phyloP scores from a whole-genome alignment of 2,797 vertebrate species.

The Odontamblyopus rebecca region DNA sequence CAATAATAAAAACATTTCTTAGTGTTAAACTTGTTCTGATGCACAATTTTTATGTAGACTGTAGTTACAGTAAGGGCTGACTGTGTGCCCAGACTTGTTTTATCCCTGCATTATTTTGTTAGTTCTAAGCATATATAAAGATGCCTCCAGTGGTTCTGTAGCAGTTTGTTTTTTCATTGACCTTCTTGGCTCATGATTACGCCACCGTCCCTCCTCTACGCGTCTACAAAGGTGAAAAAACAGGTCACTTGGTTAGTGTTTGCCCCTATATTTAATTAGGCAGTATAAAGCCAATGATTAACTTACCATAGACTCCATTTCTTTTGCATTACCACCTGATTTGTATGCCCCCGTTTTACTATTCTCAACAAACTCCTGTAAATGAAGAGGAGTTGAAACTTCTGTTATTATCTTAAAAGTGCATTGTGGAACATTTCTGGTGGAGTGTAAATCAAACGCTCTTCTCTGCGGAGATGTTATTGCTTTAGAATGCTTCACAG shows the following conservation, averaged over 20 bases:
- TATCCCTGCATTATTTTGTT: constrained; percentile 39
- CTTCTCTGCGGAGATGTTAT: too few relatives aligned
- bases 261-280: background rate
- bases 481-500: too few relatives aligned
- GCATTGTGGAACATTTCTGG: too few relatives aligned
- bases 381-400: constrained; percentile 25
- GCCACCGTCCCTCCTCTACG: constrained; percentile 82
- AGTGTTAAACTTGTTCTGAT: constrained; percentile 17
- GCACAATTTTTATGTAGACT: background rate
- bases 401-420: too few relatives aligned
- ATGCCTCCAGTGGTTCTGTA: constrained; percentile 53
- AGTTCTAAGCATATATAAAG: constrained; percentile 67
- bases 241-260: background rate
- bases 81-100: constrained; percentile 11
- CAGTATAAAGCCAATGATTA: background rate
- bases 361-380: constrained; percentile 93
- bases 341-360: constrained; percentile 80
- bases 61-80: constrained; percentile 7
- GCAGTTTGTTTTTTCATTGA: constrained; percentile 55
- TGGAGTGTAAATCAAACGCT: too few relatives aligned
- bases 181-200: constrained; percentile 65
- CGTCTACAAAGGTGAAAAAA: constrained; percentile 81
- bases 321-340: constrained; percentile 76
- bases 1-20: constrained; percentile 20
- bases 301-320: constrained; percentile 96